Evolutionary conservation across 2,113 vertebrate genomes (phyloP).

Genomic region (Epinephelus fuscoguttatus): DNA sequence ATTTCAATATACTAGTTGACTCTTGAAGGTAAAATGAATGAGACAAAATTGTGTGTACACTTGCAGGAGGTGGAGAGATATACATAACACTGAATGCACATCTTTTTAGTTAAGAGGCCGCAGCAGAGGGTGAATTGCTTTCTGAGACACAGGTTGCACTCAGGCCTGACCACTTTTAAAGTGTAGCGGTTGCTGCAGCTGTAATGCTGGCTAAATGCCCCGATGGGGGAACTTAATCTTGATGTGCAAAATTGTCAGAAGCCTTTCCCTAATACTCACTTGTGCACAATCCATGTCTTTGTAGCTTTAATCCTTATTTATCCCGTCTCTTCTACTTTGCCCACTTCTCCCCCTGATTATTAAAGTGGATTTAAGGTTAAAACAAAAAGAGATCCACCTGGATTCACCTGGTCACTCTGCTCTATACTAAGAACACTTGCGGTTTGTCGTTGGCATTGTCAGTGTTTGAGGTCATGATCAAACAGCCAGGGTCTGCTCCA

Average conservation of each 20-base stretch:
- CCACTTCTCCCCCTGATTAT: conserved; percentile 37
- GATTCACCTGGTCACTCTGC: conserved; percentile 41
- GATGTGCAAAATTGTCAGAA: conserved; percentile 35
- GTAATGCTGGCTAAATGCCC: conserved; percentile 23
- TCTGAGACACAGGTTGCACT: conserved; percentile 13
- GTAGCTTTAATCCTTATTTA: conserved; percentile 61
- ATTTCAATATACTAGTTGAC: too few relatives aligned
- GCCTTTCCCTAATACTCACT: conserved; percentile 33
- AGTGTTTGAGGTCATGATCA: conserved; percentile 15
- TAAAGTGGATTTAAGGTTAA: conserved; percentile 46
- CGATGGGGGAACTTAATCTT: conserved; percentile 35
- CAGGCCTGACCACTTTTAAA: background rate
- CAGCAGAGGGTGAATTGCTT: background rate
- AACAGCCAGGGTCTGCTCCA: conserved; percentile 4
- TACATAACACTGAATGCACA: background rate
- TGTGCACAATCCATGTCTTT: conserved; percentile 46
- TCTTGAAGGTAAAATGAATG: background rate
- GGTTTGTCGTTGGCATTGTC: background rate
- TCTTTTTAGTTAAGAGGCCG: background rate
- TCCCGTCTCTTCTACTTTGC: conserved; percentile 39
- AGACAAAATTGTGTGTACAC: background rate
- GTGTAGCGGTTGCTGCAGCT: conserved; percentile 8
- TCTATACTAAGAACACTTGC: conserved; percentile 14
- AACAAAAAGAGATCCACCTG: conserved; percentile 32
- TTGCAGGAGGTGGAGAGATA: background rate